Percentiles rank a stretch among this genome's conserved stretches.
phyloP scores from a whole-genome alignment of 2,888 invertebrate genomes.

The Chirona hameri region DNA sequence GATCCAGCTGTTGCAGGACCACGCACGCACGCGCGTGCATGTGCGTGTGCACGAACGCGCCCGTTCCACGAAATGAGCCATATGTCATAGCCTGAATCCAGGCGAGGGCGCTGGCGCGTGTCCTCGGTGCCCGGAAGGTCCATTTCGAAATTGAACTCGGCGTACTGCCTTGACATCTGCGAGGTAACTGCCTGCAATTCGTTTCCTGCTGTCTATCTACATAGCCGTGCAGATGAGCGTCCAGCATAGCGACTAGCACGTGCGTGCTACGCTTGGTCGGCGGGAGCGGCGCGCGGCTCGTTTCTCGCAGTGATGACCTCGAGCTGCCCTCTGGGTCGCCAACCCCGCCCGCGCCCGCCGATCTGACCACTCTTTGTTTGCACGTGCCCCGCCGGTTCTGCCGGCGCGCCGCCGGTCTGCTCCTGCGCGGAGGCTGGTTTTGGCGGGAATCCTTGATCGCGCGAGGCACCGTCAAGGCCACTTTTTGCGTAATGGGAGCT shows the following conservation, averaged over 20 bases:
- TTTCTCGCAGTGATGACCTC: neutral
- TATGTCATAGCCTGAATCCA: too few species aligned
- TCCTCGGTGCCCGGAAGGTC: too few species aligned
- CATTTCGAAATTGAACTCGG: too few species aligned
- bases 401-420: neutral
- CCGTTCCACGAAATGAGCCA: too few species aligned
- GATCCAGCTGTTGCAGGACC: too few species aligned
- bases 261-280: neutral
- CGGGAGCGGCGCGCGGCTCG: too few species aligned
- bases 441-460: constrained; percentile 23
- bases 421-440: neutral
- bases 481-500: constrained; percentile 8
- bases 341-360: neutral
- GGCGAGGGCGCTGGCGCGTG: too few species aligned
- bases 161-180: too few species aligned
- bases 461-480: constrained; percentile 23
- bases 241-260: neutral
- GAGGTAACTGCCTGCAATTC: too few species aligned
- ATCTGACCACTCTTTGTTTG: constrained; percentile 23
- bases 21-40: too few species aligned
- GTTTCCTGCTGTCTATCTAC: neutral
- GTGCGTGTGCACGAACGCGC: too few species aligned
- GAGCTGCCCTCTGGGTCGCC: neutral
- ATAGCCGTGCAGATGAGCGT: neutral
- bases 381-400: neutral